Base-by-base conservation (phyloP, 2,113 vertebrate genomes). In the Bos taurus region DNA sequence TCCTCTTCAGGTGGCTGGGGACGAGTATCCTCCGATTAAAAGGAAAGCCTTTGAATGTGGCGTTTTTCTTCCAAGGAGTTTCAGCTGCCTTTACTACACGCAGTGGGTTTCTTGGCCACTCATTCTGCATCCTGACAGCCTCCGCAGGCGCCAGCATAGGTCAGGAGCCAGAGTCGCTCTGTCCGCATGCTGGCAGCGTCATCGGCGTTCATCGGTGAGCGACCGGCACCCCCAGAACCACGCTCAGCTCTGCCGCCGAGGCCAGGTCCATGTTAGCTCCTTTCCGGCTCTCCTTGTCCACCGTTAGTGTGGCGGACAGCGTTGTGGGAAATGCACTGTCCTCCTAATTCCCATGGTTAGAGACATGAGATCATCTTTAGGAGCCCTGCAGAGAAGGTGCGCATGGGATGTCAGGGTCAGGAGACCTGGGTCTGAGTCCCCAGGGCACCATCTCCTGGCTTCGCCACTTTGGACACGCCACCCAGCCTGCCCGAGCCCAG, bases 81-180 rank as follows among this genome's bases (percentile, higher is more conserved):
- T 36, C 16, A 46, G 1, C 26, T 13, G 2, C 59, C 21, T 52
- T 14, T 12, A 12, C 15, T 6, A 3, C 0, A 0, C 0, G 0
- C 36, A 0, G 14, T 74, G n/a, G 8, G 2, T 30, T 30, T 86
- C 46, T 0, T 2, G 64, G 2, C 0, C 14, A 15, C 16, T 5
- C n/a, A 0, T 36, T 48, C 56, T 36, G 54, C 15, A 2, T 16
- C 4, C 40, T 26, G 21, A 52, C 2, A 3, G 2, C 19, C 71
- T 48, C 6, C 0, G 6, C 52, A 5, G 33, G 2, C 14, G 5
- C 23, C 54, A 13, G 33, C 28, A 1, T 1, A 9, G 77, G 19
- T 48, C 48, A 54, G 56, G 40, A 64, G 64, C 1, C 5, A 0
- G 19, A 48, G 12, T 2, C 9, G 2, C 43, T 33, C 71, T 8